These are phyloP conservation scores for Aquatica leii DNA, from an alignment of 2,888 invertebrate species.

Conservation along the genomic window DNA sequence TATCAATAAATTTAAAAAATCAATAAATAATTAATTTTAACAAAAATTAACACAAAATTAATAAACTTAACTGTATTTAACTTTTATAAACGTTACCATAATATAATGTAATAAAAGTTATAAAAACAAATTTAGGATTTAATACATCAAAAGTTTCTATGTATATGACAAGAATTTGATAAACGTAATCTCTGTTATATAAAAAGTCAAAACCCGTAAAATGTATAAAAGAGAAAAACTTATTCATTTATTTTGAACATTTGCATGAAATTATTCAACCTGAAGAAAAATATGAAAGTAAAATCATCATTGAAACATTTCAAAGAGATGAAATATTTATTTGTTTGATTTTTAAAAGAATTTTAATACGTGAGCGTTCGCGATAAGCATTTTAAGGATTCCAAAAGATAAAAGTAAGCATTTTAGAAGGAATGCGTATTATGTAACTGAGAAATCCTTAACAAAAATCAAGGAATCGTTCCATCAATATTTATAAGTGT, in stretches of 20 bases:
- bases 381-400: constrained; percentile 6
- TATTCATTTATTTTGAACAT: constrained; percentile 1
- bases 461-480: constrained; percentile 9
- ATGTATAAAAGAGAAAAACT: neutral
- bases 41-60: no score
- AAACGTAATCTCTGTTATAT: neutral
- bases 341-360: constrained; percentile 13
- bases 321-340: constrained; percentile 5
- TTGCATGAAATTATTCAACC: constrained; percentile 4
- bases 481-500: constrained; percentile 14
- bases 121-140: no score
- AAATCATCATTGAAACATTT: constrained; percentile 6
- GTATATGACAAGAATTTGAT: no score
- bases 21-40: no score
- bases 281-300: constrained; percentile 10
- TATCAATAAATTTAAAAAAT: no score
- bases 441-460: constrained; percentile 2
- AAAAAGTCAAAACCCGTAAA: neutral
- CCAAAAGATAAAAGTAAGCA: constrained; percentile 8
- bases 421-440: constrained; percentile 2
- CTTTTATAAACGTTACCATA: no score
- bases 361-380: constrained; percentile 7
- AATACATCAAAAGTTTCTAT: no score
- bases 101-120: no score
- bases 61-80: no score